A percentile compares a stretch with the other conserved stretches of the same genome.
These are phyloP conservation scores for Tenthredo notha DNA, from an alignment of 2,888 invertebrate species.

Conservation along the genomic window DNA sequence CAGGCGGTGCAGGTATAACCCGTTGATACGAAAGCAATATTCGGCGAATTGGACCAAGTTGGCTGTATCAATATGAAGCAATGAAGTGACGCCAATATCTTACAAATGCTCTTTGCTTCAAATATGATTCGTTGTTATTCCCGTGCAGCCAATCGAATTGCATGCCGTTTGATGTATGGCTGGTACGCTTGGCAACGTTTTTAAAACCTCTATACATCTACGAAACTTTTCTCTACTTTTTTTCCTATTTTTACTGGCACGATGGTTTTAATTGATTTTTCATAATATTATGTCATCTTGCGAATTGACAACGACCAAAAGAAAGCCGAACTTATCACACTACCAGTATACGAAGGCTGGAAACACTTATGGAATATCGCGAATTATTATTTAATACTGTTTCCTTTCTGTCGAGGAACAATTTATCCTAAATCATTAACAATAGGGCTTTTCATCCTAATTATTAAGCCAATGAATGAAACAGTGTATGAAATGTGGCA, in stretches of 20 bases:
- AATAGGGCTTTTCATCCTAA: not conserved
- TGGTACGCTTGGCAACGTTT: conserved; percentile 10
- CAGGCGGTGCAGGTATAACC: conserved; percentile 21
- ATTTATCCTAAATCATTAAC: not conserved
- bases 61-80: conserved; percentile 46
- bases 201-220: conserved; percentile 14
- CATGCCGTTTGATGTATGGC: conserved; percentile 38
- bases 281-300: conserved; percentile 1
- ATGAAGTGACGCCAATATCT: conserved; percentile 50
- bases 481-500: not conserved
- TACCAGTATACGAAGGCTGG: not conserved
- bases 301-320: not conserved
- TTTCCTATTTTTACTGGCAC: not conserved
- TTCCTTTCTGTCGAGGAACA: not conserved
- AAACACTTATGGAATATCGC: not conserved
- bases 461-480: not conserved
- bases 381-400: not conserved
- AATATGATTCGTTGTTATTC: conserved; percentile 51
- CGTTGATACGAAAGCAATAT: conserved; percentile 40
- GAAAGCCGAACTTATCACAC: not conserved
- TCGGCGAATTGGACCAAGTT: conserved; percentile 9
- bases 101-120: conserved; percentile 26
- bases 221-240: not conserved
- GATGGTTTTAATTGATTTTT: not conserved
- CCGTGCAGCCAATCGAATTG: conserved; percentile 36